phyloP scores from a whole-genome alignment of 2,113 vertebrate species.

The Eurypyga helias region DNA sequence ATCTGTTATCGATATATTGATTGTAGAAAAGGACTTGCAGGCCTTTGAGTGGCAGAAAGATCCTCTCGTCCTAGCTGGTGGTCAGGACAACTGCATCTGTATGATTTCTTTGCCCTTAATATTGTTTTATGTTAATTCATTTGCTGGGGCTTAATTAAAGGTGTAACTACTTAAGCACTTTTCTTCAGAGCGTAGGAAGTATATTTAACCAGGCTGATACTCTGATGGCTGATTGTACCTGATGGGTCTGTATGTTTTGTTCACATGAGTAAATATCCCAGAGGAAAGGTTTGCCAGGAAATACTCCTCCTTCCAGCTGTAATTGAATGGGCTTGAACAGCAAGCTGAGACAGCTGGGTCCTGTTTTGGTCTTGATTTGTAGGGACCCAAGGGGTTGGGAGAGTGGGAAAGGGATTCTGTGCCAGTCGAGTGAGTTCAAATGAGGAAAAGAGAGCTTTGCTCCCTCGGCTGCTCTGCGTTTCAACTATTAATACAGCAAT shows the following conservation, averaged over 20 bases:
- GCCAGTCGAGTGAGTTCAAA: constrained; percentile 54
- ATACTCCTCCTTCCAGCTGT: constrained; percentile 18
- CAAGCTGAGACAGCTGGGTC: constrained; percentile 50
- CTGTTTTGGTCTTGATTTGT: constrained; percentile 57
- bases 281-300: constrained; percentile 31
- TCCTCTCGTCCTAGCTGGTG: neutral
- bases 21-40: neutral
- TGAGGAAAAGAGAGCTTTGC: constrained; percentile 39
- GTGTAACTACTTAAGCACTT: neutral
- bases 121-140: neutral
- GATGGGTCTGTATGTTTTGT: neutral
- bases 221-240: neutral
- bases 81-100: neutral
- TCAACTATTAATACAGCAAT: constrained; percentile 43
- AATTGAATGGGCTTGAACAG: constrained; percentile 45
- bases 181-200: neutral
- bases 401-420: constrained; percentile 38
- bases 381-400: constrained; percentile 27
- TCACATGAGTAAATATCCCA: constrained; percentile 2
- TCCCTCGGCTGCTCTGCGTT: neutral
- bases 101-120: neutral
- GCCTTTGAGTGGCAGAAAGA: neutral
- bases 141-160: neutral
- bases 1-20: neutral
- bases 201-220: neutral